Evolutionary conservation across 2,797 vertebrate genomes (phyloP), one percentile per base, ranked within the genome.

Genomic region (Sphenodon punctatus): DNA sequence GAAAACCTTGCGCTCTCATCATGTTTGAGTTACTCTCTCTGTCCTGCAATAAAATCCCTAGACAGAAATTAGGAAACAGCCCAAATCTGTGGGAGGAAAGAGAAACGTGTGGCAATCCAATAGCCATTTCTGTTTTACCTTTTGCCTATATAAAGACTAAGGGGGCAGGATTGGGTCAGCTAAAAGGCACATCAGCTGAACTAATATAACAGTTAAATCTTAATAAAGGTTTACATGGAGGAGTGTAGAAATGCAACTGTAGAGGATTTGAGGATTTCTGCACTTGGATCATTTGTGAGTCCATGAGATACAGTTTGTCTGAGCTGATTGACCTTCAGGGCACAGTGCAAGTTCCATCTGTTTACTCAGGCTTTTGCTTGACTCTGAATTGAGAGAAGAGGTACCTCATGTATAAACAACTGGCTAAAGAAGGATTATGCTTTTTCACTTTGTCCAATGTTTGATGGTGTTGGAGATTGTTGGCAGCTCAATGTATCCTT

Each of bases 381-480:
- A 67, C 36, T 3, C 73, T 9, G 56, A 41, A 65, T 22, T n/a
- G 41, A 32, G 36, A 59, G 6, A 60, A 32, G 2, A 3, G 11
- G 16, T 48, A 14, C 45, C 36, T 49, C 1, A 0, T 61, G 12
- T 8, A 61, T 3, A 49, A 66, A 53, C 39, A 2, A 0, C n/a
- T 51, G 3, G 10, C 39, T 51, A 71, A 27, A 12, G 67, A 16
- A 25, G 60, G 2, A n/a, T n/a, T n/a, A n/a, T 32, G 4, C 1
- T 36, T 77, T 83, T 60, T 65, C 17, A 13, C 2, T 32, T 3
- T 16, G 42, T 23, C 0, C 59, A 5, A 10, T 58, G 74, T 78
- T 61, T 5, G 0, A 3, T 58, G 27, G 14, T 51, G 67, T 74
- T 80, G 12, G 42, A 55, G 43, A 39, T 36, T 56, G 10, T 56